These are phyloP conservation scores for Heterodera carotae DNA, from an alignment of 1,140 invertebrate genomes.

Conservation along the genomic window DNA sequence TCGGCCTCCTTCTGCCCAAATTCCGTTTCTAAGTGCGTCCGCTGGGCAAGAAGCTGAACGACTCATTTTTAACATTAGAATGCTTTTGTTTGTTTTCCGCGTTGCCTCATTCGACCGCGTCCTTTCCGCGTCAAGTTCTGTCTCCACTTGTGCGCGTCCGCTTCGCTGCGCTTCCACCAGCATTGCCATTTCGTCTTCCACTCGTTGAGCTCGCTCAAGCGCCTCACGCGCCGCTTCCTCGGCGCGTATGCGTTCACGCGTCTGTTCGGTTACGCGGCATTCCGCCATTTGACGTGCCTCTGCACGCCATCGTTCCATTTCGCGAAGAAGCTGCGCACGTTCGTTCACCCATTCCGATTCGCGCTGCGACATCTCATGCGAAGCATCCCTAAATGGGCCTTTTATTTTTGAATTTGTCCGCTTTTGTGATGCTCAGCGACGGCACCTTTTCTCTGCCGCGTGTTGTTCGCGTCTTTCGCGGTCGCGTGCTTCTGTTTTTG, in stretches of 20 bases:
- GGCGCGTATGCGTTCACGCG: neutral
- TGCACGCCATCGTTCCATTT: neutral
- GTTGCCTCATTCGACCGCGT: neutral
- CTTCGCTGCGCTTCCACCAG: neutral
- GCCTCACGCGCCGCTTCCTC: slow-evolving; percentile 3
- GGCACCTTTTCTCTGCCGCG: slow-evolving; percentile 8
- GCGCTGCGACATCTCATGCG: neutral
- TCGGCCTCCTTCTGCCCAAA: neutral
- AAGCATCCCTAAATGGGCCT: neutral
- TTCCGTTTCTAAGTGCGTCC: neutral
- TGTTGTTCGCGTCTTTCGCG: neutral
- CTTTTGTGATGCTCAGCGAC: neutral
- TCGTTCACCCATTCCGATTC: neutral
- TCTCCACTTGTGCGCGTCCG: neutral
- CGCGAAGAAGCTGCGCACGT: neutral
- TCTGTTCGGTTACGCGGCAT: neutral
- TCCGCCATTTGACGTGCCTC: neutral
- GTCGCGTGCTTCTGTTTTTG: neutral
- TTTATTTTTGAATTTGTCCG: neutral
- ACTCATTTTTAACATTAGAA: neutral
- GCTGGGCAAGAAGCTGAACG: neutral
- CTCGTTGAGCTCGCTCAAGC: neutral
- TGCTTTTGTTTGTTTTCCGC: neutral
- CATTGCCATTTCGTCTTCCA: neutral
- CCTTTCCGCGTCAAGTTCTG: neutral